Evolutionary conservation across 1,140 invertebrate species (phyloP).

Genomic region (Zeugodacus cucurbitae): DNA sequence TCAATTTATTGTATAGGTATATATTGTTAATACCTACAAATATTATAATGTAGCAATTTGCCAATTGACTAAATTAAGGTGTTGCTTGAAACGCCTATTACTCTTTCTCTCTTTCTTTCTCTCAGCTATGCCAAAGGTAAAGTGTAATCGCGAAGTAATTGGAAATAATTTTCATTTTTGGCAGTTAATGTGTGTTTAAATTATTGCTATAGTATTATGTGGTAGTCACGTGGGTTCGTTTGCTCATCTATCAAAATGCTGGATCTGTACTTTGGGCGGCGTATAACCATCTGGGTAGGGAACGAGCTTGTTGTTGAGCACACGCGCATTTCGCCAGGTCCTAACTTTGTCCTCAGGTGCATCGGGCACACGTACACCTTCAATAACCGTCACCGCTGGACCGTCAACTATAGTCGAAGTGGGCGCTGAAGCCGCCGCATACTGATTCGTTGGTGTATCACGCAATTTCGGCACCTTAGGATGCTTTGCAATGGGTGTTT

Average conservation of each 20-base stretch:
- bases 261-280: conserved; percentile 69
- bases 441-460: background rate
- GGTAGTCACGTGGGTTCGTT: background rate
- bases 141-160: background rate
- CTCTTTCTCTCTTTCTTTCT: too few species aligned
- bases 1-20: too few species aligned
- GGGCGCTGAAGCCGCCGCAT: conserved; percentile 5
- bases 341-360: conserved; percentile 81
- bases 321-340: conserved; percentile 86
- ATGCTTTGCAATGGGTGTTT: background rate
- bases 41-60: too few species aligned
- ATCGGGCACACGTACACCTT: conserved; percentile 83
- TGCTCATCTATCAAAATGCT: conserved; percentile 59
- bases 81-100: too few species aligned
- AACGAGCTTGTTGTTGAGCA: conserved; percentile 83
- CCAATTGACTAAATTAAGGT: too few species aligned
- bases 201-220: background rate
- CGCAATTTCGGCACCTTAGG: background rate
- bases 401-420: conserved; percentile 57
- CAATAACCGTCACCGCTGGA: conserved; percentile 73
- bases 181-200: background rate
- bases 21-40: too few species aligned
- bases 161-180: conserved; percentile 6
- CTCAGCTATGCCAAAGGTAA: too few species aligned
- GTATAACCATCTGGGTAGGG: conserved; percentile 76